Percentiles rank a stretch among this genome's conserved stretches.
Conservation (phyloP, 2,113 vertebrate species). For the Axis porcinus region DNA sequence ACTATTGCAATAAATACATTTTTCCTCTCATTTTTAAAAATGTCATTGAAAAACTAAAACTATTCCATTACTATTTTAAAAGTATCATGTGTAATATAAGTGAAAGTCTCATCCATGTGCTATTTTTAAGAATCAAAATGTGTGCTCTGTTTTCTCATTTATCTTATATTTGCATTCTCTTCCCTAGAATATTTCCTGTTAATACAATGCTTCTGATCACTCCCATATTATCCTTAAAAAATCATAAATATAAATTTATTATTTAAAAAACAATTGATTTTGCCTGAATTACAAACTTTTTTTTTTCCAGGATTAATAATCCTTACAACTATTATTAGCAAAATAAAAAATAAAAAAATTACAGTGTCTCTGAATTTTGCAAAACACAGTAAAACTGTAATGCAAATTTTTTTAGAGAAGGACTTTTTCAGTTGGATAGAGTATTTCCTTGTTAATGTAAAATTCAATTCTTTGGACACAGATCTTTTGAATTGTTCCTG, state of each 20-base stretch:
- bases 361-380: background rate
- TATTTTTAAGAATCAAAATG: background rate
- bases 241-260: background rate
- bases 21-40: background rate
- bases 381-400: background rate
- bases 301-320: background rate
- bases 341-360: background rate
- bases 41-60: background rate
- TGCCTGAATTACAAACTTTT: background rate
- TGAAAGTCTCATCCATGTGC: background rate
- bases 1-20: background rate
- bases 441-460: background rate
- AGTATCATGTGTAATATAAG: background rate
- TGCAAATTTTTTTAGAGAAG: background rate
- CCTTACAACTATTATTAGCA: background rate
- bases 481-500: background rate
- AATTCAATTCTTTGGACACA: background rate
- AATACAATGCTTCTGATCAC: background rate
- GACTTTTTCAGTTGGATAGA: background rate
- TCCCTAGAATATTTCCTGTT: background rate
- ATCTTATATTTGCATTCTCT: background rate
- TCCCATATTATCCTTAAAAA: background rate
- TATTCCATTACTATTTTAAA: background rate
- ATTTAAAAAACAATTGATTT: background rate
- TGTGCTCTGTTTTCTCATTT: background rate